phyloP scores from a whole-genome alignment of 2,113 vertebrate genomes.

The Scatophagus argus region DNA sequence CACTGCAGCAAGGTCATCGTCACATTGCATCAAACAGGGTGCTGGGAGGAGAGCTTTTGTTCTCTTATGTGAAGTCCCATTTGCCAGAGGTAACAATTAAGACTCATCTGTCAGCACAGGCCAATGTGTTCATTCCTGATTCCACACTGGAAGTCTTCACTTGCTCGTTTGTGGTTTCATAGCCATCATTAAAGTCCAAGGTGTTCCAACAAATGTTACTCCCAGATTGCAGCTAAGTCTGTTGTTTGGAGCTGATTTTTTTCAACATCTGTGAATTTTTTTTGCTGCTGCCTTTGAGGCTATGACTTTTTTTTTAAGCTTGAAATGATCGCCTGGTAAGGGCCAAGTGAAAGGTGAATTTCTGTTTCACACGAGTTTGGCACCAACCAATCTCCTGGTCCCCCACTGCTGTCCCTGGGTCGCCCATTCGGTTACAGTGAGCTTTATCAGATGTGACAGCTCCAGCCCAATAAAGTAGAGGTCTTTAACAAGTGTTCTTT shows the following conservation, averaged over 20 bases:
- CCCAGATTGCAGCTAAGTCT: slow-evolving; percentile 43
- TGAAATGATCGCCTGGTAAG: slow-evolving; percentile 43
- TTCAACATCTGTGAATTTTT: slow-evolving; percentile 25
- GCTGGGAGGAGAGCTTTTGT: slow-evolving; percentile 75
- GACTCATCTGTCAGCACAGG: slow-evolving; percentile 76
- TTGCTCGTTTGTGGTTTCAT: slow-evolving; percentile 61
- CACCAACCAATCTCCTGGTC: slow-evolving; percentile 63
- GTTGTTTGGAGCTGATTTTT: slow-evolving; percentile 29
- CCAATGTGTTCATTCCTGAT: slow-evolving; percentile 74
- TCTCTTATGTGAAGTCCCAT: slow-evolving; percentile 76
- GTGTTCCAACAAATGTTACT: slow-evolving; percentile 55
- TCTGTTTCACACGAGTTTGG: slow-evolving; percentile 60
- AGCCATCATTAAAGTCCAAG: slow-evolving; percentile 66
- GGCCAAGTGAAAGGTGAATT: slow-evolving; percentile 57
- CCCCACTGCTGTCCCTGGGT: slow-evolving; percentile 51
- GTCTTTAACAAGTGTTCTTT: slow-evolving; percentile 80
- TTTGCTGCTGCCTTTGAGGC: slow-evolving; percentile 30
- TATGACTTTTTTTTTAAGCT: slow-evolving; percentile 1
- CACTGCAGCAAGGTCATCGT: slow-evolving; percentile 82
- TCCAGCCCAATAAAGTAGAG: slow-evolving; percentile 72
- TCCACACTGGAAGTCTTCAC: slow-evolving; percentile 51
- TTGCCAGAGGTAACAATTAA: slow-evolving; percentile 84
- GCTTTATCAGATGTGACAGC: slow-evolving; percentile 82
- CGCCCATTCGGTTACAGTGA: slow-evolving; percentile 62
- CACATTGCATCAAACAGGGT: slow-evolving; percentile 81